Conservation (phyloP, 1,140 invertebrate species). For the Drosophila lowei region DNA sequence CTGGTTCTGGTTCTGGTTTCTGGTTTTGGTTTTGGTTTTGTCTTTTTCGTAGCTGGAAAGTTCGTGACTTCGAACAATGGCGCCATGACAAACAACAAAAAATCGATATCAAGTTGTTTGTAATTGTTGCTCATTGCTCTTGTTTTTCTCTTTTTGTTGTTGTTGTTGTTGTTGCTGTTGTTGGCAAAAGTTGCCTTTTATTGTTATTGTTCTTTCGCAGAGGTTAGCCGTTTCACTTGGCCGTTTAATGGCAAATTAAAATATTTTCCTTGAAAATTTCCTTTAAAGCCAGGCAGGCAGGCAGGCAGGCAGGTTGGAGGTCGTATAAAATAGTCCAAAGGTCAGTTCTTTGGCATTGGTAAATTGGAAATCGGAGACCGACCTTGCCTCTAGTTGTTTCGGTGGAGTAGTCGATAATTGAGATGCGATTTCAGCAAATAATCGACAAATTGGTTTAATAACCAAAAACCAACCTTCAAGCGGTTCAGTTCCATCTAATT, state of each 20-base stretch:
- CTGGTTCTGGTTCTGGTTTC: slow-evolving; percentile 16
- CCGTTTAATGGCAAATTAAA: slow-evolving; percentile 55
- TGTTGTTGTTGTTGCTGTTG: slow-evolving; percentile 32
- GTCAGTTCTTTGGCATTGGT: no score
- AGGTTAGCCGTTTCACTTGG: slow-evolving; percentile 35
- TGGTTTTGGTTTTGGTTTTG: neutral
- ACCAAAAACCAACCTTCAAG: no score
- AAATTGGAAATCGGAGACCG: no score
- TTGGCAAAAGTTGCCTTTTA: slow-evolving; percentile 26
- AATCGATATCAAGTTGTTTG: slow-evolving; percentile 60
- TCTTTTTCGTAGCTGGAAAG: slow-evolving; percentile 44
- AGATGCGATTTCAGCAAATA: no score
- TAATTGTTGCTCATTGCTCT: slow-evolving; percentile 45
- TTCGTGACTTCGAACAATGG: slow-evolving; percentile 53
- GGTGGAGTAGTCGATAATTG: no score
- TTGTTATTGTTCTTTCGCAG: slow-evolving; percentile 39
- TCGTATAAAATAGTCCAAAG: slow-evolving; percentile 11
- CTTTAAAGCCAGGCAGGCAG: neutral
- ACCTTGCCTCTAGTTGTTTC: no score
- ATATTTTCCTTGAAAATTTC: slow-evolving; percentile 32
- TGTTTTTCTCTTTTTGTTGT: slow-evolving; percentile 15
- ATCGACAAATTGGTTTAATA: no score
- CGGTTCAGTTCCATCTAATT: no score
- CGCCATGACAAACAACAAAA: slow-evolving; percentile 45
- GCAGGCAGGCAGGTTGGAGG: neutral